Evolutionary conservation across 2,113 vertebrate genomes (phyloP).

Genomic region (Neopipo cinnamomea): DNA sequence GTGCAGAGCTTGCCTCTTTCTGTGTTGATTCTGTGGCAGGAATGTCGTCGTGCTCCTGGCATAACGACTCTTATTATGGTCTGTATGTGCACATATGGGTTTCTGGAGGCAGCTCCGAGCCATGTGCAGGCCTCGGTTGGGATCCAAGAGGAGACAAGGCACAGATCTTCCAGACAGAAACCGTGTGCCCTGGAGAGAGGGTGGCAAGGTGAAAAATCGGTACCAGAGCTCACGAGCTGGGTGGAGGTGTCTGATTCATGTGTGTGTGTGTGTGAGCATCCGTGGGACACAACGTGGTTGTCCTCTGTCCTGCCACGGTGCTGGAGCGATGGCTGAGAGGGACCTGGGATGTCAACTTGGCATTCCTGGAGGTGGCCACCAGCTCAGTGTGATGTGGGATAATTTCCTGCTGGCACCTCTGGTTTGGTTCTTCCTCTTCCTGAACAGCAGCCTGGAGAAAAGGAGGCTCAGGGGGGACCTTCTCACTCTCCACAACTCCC

Average conservation of each 20-base stretch:
- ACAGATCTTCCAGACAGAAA: background rate
- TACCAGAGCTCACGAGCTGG: background rate
- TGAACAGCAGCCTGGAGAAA: background rate
- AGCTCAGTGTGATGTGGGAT: background rate
- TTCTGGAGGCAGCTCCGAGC: constrained; percentile 25
- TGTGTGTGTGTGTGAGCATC: fast-evolving
- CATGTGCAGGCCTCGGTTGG: background rate
- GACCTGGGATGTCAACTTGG: fast-evolving
- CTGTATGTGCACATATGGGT: constrained; percentile 15
- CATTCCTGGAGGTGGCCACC: background rate
- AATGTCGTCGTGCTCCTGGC: background rate
- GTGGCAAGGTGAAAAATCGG: background rate
- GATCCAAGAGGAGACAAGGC: constrained; percentile 1
- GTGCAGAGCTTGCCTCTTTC: background rate
- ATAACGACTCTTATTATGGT: background rate
- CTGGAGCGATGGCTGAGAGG: fast-evolving
- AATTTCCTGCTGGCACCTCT: background rate
- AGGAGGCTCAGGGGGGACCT: background rate
- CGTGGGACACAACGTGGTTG: fast-evolving
- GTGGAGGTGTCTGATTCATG: background rate
- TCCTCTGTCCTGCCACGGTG: background rate
- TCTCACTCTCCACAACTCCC: background rate
- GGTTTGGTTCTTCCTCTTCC: background rate
- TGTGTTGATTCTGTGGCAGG: background rate
- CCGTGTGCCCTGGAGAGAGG: background rate